Evolutionary conservation across 1,140 invertebrate genomes (phyloP).

Genomic region (Arion vulgaris): DNA sequence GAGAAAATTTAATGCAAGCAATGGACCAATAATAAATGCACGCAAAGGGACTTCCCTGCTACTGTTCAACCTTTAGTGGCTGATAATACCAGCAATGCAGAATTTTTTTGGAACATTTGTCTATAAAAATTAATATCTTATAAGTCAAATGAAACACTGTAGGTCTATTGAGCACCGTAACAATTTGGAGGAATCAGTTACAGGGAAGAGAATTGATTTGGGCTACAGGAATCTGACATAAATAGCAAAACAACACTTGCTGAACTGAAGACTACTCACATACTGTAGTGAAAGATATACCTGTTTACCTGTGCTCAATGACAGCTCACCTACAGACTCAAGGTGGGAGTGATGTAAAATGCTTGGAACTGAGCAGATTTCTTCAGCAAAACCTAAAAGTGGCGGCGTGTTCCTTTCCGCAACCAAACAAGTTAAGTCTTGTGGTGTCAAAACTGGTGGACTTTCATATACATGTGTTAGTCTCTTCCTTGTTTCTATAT

Average conservation of each 20-base stretch:
- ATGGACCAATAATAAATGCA: not conserved
- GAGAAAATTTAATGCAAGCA: too few relatives aligned
- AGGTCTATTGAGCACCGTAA: too few relatives aligned
- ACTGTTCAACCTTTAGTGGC: not conserved
- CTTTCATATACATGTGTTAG: not conserved
- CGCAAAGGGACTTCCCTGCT: not conserved
- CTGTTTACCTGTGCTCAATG: slow-evolving; percentile 52
- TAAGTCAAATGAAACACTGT: too few relatives aligned
- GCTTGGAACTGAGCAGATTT: slow-evolving; percentile 17
- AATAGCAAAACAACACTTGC: not conserved
- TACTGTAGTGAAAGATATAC: slow-evolving; percentile 40
- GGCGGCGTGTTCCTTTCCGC: slow-evolving; percentile 34
- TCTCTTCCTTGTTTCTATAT: not conserved
- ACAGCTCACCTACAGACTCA: slow-evolving; percentile 40
- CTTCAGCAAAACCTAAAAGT: slow-evolving; percentile 39
- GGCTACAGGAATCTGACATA: not conserved
- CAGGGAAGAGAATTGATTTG: not conserved
- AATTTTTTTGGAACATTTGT: too few relatives aligned
- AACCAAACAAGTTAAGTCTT: not conserved
- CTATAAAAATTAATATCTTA: too few relatives aligned
- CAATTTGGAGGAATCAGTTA: not conserved
- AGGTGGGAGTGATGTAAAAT: slow-evolving; percentile 21
- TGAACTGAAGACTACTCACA: not conserved
- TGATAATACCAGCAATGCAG: not conserved
- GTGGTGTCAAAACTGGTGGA: slow-evolving; percentile 13